phyloP scores from a whole-genome alignment of 2,888 invertebrate species.

The Cremastinae sp. region DNA sequence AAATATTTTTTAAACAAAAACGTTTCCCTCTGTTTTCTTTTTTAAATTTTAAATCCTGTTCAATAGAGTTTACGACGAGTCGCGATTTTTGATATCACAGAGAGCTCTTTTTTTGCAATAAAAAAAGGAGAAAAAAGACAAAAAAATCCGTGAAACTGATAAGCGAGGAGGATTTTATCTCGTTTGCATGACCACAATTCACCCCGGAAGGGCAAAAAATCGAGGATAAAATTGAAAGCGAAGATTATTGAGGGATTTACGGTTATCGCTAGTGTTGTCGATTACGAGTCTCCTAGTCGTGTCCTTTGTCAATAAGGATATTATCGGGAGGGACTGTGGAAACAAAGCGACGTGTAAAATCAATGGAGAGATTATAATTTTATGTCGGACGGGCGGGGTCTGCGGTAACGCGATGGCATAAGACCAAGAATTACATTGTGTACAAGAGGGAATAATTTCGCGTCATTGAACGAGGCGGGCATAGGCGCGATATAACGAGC shows the following conservation, averaged over 20 bases:
- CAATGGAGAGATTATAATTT: constrained; percentile 37
- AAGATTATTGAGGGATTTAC: not conserved
- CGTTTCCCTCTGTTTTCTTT: too few species aligned
- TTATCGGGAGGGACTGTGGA: constrained; percentile 6
- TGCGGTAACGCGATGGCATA: constrained; percentile 23
- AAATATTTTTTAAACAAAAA: too few species aligned
- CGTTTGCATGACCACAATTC: too few species aligned
- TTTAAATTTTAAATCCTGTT: too few species aligned
- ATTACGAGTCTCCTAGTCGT: not conserved
- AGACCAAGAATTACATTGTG: constrained; percentile 47
- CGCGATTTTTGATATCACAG: too few species aligned
- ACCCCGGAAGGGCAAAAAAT: too few species aligned
- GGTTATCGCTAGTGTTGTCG: not conserved
- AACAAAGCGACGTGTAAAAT: constrained; percentile 12
- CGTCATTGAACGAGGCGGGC: constrained; percentile 21
- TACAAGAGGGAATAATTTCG: constrained; percentile 51
- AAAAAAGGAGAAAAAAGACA: too few species aligned
- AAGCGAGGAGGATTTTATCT: too few species aligned
- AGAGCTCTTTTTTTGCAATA: too few species aligned
- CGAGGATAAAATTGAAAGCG: not conserved
- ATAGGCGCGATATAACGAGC: constrained; percentile 34
- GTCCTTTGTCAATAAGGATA: not conserved
- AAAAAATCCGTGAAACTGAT: too few species aligned
- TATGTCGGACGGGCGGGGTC: constrained; percentile 9
- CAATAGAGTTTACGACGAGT: too few species aligned